Percentiles rank a stretch among this genome's conserved stretches.
These are phyloP conservation scores for Aspidiotus destructor DNA, from an alignment of 2,888 invertebrate species.

Conservation along the genomic window DNA sequence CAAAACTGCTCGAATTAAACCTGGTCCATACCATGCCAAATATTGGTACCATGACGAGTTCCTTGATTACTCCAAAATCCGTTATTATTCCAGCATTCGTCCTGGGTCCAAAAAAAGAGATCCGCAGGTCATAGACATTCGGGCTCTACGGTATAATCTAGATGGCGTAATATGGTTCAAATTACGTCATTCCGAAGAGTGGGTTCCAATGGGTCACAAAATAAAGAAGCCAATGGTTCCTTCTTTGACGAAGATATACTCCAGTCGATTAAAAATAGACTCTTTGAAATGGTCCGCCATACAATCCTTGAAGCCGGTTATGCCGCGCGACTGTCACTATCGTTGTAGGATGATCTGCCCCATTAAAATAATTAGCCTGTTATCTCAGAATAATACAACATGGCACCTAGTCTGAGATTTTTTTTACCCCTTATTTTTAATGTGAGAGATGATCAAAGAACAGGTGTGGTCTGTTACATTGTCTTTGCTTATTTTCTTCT, in stretches of 20 bases:
- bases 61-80: not conserved
- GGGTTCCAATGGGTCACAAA: not conserved
- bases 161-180: not conserved
- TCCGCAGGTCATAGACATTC: slow-evolving; percentile 6
- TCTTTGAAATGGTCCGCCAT: not conserved
- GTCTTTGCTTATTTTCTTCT: not conserved
- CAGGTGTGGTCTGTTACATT: slow-evolving; percentile 24
- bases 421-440: not conserved
- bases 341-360: not conserved
- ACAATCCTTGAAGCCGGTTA: not conserved
- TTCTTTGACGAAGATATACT: not conserved
- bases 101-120: not conserved
- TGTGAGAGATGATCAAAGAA: slow-evolving; percentile 17
- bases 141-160: not conserved
- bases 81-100: slow-evolving; percentile 1
- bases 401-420: not conserved
- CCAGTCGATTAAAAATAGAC: not conserved
- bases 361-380: not conserved
- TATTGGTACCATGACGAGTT: not conserved
- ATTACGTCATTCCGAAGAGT: not conserved
- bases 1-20: not conserved
- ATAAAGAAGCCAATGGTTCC: not conserved
- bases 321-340: not conserved
- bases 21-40: slow-evolving; percentile 1
- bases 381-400: not conserved